phyloP scores from a whole-genome alignment of 2,888 invertebrate species.

The Serripes groenlandicus region DNA sequence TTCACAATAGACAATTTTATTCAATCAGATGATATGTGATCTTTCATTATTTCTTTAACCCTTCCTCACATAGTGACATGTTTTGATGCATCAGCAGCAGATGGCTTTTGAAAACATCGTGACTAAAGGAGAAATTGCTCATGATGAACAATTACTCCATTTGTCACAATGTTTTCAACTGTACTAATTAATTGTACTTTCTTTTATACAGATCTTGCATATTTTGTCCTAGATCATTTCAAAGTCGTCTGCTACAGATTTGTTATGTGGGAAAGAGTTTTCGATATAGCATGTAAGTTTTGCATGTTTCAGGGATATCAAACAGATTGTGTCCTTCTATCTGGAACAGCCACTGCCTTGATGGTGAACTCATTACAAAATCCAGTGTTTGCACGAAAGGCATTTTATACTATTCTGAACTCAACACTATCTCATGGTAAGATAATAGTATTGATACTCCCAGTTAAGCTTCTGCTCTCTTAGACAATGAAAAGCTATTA shows the following conservation, averaged over 20 bases:
- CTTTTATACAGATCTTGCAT: no score
- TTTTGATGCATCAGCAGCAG: no score
- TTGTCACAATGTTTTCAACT: neutral
- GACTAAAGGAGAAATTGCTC: neutral
- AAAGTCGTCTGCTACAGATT: neutral
- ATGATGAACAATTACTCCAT: neutral
- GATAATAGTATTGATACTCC: no score
- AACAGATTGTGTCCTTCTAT: slow-evolving; percentile 71
- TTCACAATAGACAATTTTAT: no score
- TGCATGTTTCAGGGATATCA: slow-evolving; percentile 64
- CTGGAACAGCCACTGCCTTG: slow-evolving; percentile 73
- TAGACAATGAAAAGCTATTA: no score
- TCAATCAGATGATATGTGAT: no score
- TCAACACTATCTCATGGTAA: slow-evolving; percentile 7
- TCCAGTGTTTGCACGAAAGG: neutral
- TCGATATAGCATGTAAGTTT: neutral
- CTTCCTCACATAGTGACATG: no score
- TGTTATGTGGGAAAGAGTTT: neutral
- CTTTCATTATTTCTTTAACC: no score
- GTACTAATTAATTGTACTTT: no score
- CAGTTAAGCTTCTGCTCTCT: no score
- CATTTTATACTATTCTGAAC: slow-evolving; percentile 39
- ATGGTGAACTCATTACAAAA: slow-evolving; percentile 60
- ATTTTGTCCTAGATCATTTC: no score
- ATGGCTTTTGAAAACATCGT: neutral